Conservation (phyloP, 2,797 vertebrate species). For the Phaenicophaeus curvirostris region DNA sequence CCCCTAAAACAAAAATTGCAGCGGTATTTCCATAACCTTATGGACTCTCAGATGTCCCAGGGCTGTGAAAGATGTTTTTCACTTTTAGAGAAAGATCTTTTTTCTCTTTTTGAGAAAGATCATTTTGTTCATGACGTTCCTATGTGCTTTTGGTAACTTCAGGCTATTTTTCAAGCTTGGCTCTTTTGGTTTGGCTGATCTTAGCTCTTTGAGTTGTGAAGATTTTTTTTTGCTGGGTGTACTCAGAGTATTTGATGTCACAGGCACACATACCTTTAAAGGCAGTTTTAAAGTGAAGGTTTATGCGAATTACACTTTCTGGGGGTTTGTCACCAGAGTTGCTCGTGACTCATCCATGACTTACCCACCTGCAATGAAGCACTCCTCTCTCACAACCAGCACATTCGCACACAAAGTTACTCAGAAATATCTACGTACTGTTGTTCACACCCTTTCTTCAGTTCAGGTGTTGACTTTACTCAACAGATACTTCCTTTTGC, state of each 20-base stretch:
- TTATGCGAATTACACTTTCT: not conserved
- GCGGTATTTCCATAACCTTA: not conserved
- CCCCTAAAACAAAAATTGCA: not conserved
- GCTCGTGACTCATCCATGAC: not conserved
- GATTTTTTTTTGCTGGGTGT: no score
- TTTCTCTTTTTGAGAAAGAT: not conserved
- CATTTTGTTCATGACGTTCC: not conserved
- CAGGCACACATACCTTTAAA: not conserved
- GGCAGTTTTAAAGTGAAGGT: not conserved
- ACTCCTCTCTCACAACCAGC: not conserved
- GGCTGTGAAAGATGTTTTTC: not conserved
- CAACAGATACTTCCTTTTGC: not conserved
- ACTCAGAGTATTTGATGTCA: not conserved
- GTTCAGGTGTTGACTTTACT: not conserved
- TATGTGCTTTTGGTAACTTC: not conserved
- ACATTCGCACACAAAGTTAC: not conserved
- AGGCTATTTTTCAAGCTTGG: not conserved
- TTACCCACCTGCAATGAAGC: not conserved
- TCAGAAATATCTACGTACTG: not conserved
- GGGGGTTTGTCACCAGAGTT: not conserved
- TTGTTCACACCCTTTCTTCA: constrained; percentile 8
- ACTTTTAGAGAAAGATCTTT: no score
- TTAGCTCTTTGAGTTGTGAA: not conserved
- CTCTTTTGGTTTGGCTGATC: not conserved
- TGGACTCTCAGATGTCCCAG: not conserved